A percentile compares a stretch with the other conserved stretches of the same genome.
Evolutionary conservation across 2,797 vertebrate genomes (phyloP).

Genomic region (Neomorphus geoffroyi): DNA sequence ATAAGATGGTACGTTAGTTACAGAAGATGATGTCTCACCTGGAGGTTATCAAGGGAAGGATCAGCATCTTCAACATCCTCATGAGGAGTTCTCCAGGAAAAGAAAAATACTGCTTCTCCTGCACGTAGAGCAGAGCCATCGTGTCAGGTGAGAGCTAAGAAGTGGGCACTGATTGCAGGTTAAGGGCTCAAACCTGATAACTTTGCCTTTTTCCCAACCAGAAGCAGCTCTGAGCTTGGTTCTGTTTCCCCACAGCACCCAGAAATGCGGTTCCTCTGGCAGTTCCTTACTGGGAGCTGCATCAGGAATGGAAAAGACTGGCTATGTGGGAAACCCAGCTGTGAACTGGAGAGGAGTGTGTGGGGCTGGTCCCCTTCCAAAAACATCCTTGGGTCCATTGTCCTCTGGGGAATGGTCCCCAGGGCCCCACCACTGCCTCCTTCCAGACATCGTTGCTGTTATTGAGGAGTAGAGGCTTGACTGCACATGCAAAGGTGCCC

Average conservation of each 20-base stretch:
- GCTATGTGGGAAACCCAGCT: not conserved
- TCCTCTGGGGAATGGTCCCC: not conserved
- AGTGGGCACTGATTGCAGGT: rapidly evolving
- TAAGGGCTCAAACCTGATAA: not conserved
- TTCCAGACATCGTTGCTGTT: rapidly evolving
- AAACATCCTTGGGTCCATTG: not conserved
- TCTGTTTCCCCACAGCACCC: too few species aligned
- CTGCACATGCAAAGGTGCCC: not conserved
- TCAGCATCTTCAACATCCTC: constrained; percentile 92
- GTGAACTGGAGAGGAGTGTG: not conserved
- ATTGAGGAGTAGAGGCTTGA: not conserved
- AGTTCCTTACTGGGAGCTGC: not conserved
- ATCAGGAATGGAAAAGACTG: not conserved
- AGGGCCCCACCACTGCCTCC: not conserved
- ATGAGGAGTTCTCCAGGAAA: constrained; percentile 90
- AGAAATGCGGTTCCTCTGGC: rapidly evolving
- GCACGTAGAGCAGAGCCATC: not conserved
- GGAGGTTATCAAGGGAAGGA: constrained; percentile 89
- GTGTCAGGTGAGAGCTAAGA: not conserved
- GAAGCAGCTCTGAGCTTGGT: not conserved
- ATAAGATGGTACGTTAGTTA: not conserved
- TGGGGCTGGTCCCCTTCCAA: not conserved
- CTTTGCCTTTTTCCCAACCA: not conserved
- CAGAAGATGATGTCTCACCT: constrained; percentile 74
- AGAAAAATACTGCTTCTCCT: constrained; percentile 91